phyloP scores from a whole-genome alignment of 2,113 vertebrate species.

The Polyodon spathula region DNA sequence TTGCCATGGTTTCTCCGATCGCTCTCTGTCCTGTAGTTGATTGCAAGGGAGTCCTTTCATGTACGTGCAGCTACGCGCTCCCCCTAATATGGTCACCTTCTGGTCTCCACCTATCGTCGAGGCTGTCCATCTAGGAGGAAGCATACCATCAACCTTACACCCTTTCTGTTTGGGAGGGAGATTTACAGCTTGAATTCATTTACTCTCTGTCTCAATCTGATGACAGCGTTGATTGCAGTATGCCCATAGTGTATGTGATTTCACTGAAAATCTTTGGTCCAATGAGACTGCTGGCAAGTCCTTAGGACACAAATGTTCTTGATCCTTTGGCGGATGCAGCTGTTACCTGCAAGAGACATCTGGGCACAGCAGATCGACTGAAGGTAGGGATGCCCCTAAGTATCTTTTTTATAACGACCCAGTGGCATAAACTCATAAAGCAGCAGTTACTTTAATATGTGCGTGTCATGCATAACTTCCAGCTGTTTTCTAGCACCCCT shows the following conservation, averaged over 20 bases:
- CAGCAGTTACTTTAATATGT: conserved; percentile 7
- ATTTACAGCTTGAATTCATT: too few relatives aligned
- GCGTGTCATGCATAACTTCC: conserved; percentile 25
- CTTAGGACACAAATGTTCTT: conserved; percentile 21
- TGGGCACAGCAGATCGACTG: conserved; percentile 28
- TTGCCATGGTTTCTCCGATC: too few relatives aligned
- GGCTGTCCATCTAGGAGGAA: too few relatives aligned
- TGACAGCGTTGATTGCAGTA: neutral
- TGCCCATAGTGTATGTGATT: neutral
- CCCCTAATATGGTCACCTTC: too few relatives aligned
- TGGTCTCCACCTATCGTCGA: too few relatives aligned
- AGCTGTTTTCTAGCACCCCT: conserved; percentile 41
- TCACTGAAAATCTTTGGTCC: conserved; percentile 13
- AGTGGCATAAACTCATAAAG: conserved; percentile 14
- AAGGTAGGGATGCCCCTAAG: conserved; percentile 22
- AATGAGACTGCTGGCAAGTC: conserved; percentile 25
- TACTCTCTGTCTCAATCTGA: too few relatives aligned
- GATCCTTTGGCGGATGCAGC: conserved; percentile 37
- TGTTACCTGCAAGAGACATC: conserved; percentile 42
- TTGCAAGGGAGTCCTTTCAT: too few relatives aligned
- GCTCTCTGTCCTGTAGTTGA: too few relatives aligned
- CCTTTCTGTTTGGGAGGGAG: too few relatives aligned
- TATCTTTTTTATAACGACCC: conserved; percentile 20
- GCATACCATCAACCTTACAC: too few relatives aligned
- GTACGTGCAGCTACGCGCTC: too few relatives aligned